These are phyloP conservation scores for Troides aeacus DNA, from an alignment of 2,888 invertebrate species.

Conservation along the genomic window DNA sequence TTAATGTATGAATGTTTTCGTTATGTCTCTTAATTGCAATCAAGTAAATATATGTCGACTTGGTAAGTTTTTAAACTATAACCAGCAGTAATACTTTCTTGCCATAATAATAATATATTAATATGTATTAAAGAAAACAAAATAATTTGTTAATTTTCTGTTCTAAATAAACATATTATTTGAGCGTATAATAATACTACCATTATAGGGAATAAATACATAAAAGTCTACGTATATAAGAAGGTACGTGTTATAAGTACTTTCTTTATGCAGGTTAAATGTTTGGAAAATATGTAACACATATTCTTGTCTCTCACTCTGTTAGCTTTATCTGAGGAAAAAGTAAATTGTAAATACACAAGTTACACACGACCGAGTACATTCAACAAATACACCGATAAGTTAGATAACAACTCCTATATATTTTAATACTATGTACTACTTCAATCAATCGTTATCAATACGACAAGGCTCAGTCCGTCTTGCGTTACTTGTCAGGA, in stretches of 20 bases:
- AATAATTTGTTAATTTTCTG: no score
- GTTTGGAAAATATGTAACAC: neutral
- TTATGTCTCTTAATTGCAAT: no score
- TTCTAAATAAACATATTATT: no score
- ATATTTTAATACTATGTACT: constrained; percentile 45
- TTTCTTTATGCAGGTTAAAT: neutral
- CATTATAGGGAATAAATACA: neutral
- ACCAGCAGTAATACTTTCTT: no score
- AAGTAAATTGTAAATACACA: constrained; percentile 32
- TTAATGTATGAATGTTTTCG: neutral
- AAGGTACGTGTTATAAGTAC: neutral
- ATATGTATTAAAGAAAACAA: no score
- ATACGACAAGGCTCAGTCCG: constrained; percentile 46
- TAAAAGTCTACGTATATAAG: neutral
- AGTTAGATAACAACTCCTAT: constrained; percentile 64
- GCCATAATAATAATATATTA: no score
- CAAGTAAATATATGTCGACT: no score
- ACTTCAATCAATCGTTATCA: constrained; percentile 68
- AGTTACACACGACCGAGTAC: constrained; percentile 35
- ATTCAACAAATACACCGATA: constrained; percentile 67
- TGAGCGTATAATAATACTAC: no score
- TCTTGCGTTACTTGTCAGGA: constrained; percentile 28
- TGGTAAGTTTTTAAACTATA: no score
- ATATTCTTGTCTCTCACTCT: neutral
- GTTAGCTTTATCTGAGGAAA: neutral